Base-by-base conservation (phyloP, 35 echinoderm and acorn worm species). In the Heliocidaris tuberculata region DNA sequence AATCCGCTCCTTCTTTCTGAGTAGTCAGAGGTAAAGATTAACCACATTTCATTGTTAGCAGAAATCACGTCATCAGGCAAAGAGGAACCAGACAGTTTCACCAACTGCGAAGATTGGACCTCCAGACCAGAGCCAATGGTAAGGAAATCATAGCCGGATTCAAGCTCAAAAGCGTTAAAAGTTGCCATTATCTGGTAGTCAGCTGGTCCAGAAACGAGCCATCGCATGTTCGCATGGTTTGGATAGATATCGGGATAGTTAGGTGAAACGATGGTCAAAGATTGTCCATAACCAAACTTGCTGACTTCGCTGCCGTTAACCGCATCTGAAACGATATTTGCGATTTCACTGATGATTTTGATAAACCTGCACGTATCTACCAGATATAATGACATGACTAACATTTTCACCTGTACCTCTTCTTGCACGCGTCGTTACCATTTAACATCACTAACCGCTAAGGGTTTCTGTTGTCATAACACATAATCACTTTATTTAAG, bases 71-170 rank as follows among this genome's bases (percentile, higher is more conserved):
- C 48, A 48, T 93, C 91, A 31, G 91, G 91, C 31, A 93, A 30
- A 9, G 91, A 93, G n/a, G 19, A 13, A 17, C 91, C 91, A 5
- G 91, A 19, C 17, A 93, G 50, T 13, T 49, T 30, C 7, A 15
- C 91, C 17, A 93, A 52, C 48, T 48, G 16, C 11, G 91, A 56
- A 7, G 31, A 15, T 4, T 13, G 87, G 7, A 6, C 31, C 13
- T 59, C 29, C 32, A 93, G 30, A 31, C 91, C 91, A 11, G 31
- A 32, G 16, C 91, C 91, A 16, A 93, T 24, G 17, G 4, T 59
- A 13, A 93, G 91, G 91, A 17, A 93, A 48, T 93, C 91, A 59
- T 93, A 93, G 91, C n/a, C 48, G 7, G n/a, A 59, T 59, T 93
- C 91, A 49, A 93, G 91, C 6, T 93, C 91, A 31, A 93, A 93